These are phyloP conservation scores for Xenops minutus DNA, from an alignment of 2,797 vertebrate species.

Conservation along the genomic window DNA sequence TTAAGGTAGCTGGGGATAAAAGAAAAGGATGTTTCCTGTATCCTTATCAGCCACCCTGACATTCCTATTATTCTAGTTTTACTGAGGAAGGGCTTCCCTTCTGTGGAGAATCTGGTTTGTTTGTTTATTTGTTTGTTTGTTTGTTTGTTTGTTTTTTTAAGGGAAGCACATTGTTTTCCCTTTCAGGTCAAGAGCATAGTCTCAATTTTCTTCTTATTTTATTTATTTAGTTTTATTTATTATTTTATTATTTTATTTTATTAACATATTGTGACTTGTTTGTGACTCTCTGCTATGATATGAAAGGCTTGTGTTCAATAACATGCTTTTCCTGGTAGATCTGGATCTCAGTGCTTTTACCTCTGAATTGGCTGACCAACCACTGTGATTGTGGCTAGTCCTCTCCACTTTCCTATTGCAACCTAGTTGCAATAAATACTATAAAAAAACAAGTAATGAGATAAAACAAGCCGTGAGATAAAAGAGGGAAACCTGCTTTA, in stretches of 20 bases:
- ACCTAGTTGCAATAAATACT: neutral
- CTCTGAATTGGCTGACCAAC: neutral
- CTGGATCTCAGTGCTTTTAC: neutral
- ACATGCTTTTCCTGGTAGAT: neutral
- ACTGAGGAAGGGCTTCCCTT: neutral
- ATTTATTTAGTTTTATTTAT: neutral
- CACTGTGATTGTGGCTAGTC: neutral
- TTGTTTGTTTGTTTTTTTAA: neutral
- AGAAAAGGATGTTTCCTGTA: neutral
- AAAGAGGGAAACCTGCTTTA: neutral
- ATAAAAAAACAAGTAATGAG: too few relatives aligned
- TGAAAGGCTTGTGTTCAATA: accelerated
- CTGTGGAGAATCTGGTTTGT: neutral
- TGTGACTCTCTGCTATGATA: neutral
- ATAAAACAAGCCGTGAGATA: neutral
- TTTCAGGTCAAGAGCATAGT: neutral
- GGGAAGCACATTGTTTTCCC: neutral
- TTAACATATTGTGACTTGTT: neutral
- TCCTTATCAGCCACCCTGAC: neutral
- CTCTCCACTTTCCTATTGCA: neutral
- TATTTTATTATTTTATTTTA: too few relatives aligned
- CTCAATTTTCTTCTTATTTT: neutral
- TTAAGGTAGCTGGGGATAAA: neutral
- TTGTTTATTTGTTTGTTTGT: too few relatives aligned
- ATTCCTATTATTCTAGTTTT: neutral